phyloP scores from a whole-genome alignment of 23 tunicate species.

The Trididemnum miniatum region DNA sequence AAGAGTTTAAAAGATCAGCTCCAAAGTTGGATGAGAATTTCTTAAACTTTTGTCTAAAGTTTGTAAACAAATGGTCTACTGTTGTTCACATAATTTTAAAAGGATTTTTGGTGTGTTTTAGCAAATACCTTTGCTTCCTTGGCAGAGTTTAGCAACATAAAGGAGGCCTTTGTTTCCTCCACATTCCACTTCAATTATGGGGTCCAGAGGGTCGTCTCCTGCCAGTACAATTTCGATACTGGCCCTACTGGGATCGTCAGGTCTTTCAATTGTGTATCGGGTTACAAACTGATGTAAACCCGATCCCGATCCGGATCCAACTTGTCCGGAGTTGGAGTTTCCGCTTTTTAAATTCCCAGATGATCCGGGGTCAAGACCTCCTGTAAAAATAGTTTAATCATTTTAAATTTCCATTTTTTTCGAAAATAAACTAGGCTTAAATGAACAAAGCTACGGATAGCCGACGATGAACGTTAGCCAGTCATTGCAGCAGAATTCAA shows the following conservation, averaged over 20 bases:
- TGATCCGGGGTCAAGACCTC: not conserved
- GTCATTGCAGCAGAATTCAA: too few relatives aligned
- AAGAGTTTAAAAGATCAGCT: too few relatives aligned
- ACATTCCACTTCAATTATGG: constrained; percentile 88
- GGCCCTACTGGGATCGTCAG: constrained; percentile 58
- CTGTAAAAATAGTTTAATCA: not conserved
- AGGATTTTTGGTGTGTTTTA: too few relatives aligned
- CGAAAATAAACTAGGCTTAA: too few relatives aligned
- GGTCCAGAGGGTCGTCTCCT: constrained; percentile 48
- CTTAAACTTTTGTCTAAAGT: too few relatives aligned
- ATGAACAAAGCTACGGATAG: too few relatives aligned
- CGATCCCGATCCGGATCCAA: not conserved
- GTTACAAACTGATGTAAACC: constrained; percentile 79
- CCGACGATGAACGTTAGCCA: too few relatives aligned
- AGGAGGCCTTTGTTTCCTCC: constrained; percentile 86
- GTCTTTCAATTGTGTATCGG: constrained; percentile 83
- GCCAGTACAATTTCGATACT: constrained; percentile 69
- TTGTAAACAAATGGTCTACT: too few relatives aligned
- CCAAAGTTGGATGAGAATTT: too few relatives aligned
- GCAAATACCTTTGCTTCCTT: constrained; percentile 91
- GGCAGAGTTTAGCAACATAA: constrained; percentile 86
- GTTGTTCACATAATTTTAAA: too few relatives aligned
- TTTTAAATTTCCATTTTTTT: too few relatives aligned
- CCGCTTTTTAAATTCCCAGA: constrained; percentile 1
- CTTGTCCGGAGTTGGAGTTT: not conserved